Base-by-base conservation (phyloP, 1,140 invertebrate genomes). In the Zaprionus capensis region DNA sequence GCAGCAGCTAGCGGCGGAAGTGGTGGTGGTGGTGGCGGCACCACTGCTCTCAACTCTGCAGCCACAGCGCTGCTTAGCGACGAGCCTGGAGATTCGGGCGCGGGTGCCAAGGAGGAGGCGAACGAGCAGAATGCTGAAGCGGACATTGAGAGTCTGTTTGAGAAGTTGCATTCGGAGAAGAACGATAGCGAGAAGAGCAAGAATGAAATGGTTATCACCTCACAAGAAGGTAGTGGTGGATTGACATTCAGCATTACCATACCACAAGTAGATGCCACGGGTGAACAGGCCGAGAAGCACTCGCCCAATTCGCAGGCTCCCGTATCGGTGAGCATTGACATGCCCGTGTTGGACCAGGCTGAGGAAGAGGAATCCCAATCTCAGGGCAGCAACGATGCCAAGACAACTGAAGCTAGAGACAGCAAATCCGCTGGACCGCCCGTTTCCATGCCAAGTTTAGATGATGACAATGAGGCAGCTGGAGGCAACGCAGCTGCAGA, bases 221-320 rank as follows among this genome's bases (percentile, higher is more conserved):
- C 87, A 24, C 92, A 93, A 64, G 84, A 91, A 58, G 92, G 91
- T 26, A 86, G 81, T 53, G 92, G 92, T 11, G 91, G 92, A 24
- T 91, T 93, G n/a, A 93, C 92, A 7, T 93, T 93, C 24, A 93
- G 92, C 69, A 93, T 93, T 56, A 93, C 92, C 41, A 92, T 93
- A 64, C 91, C 92, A 11, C 82, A 85, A 14, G 82, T 90, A 28
- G 91, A 92, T 41, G 71, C 76, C 24, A 34, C 67, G n/a, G 91
- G 74, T 28, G 82, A 91, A 20, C 80, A 85, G 58, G 71, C 63
- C 62, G 74, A 80, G 26, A 92, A 86, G 74, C 63, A 83, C 24
- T 81, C 86, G 15, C 75, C 88, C 14, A 84, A 85, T 62, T 78
- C 80, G n/a, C 75, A 86, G 59, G 84, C 91, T 4, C 85, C 91